A percentile compares a stretch with the other conserved stretches of the same genome.
Evolutionary conservation across 1,140 invertebrate species (phyloP).

Genomic region (Cydia splendana): DNA sequence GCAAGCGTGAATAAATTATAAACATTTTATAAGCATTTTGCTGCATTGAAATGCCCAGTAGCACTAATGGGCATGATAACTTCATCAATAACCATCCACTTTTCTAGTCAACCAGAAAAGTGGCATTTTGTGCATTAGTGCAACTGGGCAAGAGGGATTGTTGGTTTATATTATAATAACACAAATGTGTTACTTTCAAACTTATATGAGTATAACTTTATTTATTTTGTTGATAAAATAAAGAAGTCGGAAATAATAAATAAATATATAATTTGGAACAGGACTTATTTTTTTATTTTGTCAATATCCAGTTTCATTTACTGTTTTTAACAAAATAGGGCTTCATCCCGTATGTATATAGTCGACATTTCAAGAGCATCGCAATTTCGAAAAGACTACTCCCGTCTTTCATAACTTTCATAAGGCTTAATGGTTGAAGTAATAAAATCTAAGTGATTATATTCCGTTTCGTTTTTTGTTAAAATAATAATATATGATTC

Average conservation of each 20-base stretch:
- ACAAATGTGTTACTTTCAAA: constrained; percentile 14
- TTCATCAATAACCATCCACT: neutral
- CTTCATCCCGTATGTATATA: too few relatives aligned
- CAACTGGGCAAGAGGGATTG: neutral
- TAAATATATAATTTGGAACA: constrained; percentile 26
- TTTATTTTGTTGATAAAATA: constrained; percentile 28
- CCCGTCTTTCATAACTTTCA: too few relatives aligned
- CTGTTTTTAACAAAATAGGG: too few relatives aligned
- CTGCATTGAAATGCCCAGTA: neutral
- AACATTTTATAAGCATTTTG: constrained; percentile 17
- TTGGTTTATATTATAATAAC: constrained; percentile 6
- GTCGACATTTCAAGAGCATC: too few relatives aligned
- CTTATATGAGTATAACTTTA: constrained; percentile 32
- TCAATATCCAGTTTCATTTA: neutral
- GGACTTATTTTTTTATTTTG: neutral
- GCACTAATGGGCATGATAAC: neutral
- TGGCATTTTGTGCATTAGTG: neutral
- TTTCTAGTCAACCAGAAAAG: neutral
- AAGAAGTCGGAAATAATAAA: neutral
- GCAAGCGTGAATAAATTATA: constrained; percentile 68
- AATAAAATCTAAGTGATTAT: too few relatives aligned
- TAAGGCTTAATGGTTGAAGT: too few relatives aligned
- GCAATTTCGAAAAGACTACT: too few relatives aligned
- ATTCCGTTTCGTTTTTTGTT: too few relatives aligned
- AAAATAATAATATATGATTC: too few relatives aligned